phyloP scores from a whole-genome alignment of 2,113 vertebrate species.

The Lampris incognitus region DNA sequence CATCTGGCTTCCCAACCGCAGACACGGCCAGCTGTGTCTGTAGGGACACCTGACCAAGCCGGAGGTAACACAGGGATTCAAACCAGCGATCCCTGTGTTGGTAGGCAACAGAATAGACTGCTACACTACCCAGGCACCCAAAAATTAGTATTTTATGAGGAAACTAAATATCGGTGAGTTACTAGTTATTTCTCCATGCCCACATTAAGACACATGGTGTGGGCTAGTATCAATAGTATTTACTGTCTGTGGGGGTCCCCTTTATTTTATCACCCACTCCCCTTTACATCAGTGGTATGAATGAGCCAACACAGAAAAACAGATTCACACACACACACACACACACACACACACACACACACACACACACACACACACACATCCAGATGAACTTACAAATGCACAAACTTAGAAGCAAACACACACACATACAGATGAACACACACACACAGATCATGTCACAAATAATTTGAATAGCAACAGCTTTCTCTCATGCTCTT shows the following conservation, averaged over 20 bases:
- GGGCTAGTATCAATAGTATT: background rate
- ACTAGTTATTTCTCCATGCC: background rate
- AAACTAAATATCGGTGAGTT: background rate
- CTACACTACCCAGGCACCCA: too few relatives aligned
- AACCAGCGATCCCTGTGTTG: too few relatives aligned
- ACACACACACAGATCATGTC: conserved; percentile 40
- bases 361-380: background rate
- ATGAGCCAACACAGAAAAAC: background rate
- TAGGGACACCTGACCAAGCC: too few relatives aligned
- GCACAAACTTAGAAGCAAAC: background rate
- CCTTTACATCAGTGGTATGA: background rate
- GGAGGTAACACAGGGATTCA: too few relatives aligned
- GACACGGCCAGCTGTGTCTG: too few relatives aligned
- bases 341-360: background rate
- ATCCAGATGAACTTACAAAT: conserved; percentile 34
- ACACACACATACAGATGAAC: conserved; percentile 14
- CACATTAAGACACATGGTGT: background rate
- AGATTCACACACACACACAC: background rate
- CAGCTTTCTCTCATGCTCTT: background rate
- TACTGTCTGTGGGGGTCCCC: background rate
- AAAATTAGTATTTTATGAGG: background rate
- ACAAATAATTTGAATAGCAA: conserved; percentile 44
- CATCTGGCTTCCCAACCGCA: too few relatives aligned
- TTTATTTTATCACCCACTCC: background rate
- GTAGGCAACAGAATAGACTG: too few relatives aligned